Base-by-base conservation (phyloP, 1,140 invertebrate genomes). In the Ladona fulva region DNA sequence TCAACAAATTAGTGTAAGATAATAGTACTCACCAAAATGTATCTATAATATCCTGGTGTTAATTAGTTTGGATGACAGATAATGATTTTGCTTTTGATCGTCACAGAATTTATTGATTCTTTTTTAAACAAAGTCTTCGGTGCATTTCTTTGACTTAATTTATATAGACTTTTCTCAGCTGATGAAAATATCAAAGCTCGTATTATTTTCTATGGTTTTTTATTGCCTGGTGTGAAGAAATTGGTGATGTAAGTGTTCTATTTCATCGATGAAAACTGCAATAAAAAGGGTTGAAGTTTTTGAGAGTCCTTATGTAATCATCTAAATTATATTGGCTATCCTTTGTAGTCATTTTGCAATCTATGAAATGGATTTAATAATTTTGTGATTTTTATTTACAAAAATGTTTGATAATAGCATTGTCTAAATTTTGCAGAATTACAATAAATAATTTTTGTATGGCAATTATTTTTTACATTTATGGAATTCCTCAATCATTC, bases 381-480 rank as follows among this genome's bases (percentile, higher is more conserved):
- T 66, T 66, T 66, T 66, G 52, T 66, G n/a, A 66, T 6, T 66
- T 66, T 66, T 16, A 19, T 66, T 66, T 16, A 19, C 14, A 66
- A 16, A 66, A 66, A 66, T 66, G 52, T 66, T 66, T 66, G 52
- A 66, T 6, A 66, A 66, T 66, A 66, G 52, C 52, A 66, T 19
- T 12, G 12, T 66, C 3, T 66, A 22, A 66, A 66, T 66, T 66
- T 66, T 66, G 3, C 52, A 66, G 3, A 66, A 66, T 66, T 3
- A 66, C 12, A 66, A 66, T 66, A 66, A 66, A 66, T 66, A 66
- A 66, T 66, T 66, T 66, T 66, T 66, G 52, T 66, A 66, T 66
- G n/a, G 52, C 12, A 66, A 1, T 37, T 37, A 37, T 37, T 1
- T 37, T 37, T 37, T 37, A 8, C 29, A 37, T 37, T 1, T 37